These are phyloP conservation scores for Phylloscopus trochilus DNA, from an alignment of 2,113 vertebrate species.

Conservation along the genomic window DNA sequence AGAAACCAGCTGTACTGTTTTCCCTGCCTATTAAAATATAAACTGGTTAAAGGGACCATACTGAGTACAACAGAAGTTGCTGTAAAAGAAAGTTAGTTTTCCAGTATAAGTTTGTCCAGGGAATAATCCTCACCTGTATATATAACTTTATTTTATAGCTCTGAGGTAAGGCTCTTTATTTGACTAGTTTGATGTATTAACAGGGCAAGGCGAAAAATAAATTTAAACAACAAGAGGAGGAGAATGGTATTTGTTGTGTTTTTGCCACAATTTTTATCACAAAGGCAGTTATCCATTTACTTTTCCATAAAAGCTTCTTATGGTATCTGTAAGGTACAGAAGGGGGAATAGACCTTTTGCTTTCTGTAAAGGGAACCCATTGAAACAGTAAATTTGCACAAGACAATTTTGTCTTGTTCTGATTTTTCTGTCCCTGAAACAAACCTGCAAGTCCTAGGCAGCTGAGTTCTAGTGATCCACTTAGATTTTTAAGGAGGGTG, in stretches of 20 bases:
- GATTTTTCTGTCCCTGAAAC: not conserved
- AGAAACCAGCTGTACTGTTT: not conserved
- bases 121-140: not conserved
- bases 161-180: not conserved
- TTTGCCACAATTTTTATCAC: not conserved
- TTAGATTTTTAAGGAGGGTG: not conserved
- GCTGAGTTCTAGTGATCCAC: rapidly evolving
- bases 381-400: not conserved
- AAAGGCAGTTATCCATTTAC: not conserved
- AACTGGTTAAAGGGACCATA: not conserved
- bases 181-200: not conserved
- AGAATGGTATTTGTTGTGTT: not conserved
- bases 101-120: not conserved
- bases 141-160: not conserved
- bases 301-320: not conserved
- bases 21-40: not conserved
- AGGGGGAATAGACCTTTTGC: not conserved
- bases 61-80: not conserved
- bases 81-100: not conserved
- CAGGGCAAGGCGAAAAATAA: not conserved
- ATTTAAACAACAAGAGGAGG: not conserved
- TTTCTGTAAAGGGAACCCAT: not conserved
- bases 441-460: not conserved
- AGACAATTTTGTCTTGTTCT: not conserved
- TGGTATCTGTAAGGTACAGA: not conserved